These are phyloP conservation scores for Ramphastos sulfuratus DNA, from an alignment of 2,113 vertebrate species.

Conservation along the genomic window DNA sequence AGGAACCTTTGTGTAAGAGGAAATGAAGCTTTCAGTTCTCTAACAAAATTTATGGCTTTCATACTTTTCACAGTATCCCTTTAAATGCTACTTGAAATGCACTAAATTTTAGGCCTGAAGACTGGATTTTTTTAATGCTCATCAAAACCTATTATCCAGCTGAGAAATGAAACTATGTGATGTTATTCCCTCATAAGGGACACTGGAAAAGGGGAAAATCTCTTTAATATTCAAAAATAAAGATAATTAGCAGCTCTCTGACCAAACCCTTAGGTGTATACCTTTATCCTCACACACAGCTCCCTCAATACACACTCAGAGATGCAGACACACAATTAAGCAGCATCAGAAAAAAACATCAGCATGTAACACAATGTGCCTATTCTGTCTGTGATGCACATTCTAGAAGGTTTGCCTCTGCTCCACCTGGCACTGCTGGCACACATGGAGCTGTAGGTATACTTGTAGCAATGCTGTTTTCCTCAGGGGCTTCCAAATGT, in stretches of 20 bases:
- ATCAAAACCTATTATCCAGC: neutral
- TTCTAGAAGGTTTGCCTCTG: neutral
- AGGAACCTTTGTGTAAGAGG: neutral
- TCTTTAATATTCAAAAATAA: neutral
- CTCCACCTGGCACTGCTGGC: neutral
- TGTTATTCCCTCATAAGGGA: neutral
- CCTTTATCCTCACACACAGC: rapidly evolving
- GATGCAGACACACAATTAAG: neutral
- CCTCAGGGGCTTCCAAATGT: neutral
- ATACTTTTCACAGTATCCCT: neutral
- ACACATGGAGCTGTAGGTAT: neutral
- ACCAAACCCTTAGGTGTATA: neutral
- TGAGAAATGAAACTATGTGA: neutral
- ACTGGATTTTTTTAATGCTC: neutral
- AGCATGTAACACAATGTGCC: neutral
- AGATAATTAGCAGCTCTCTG: neutral
- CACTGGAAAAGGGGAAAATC: neutral
- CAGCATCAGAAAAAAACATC: neutral
- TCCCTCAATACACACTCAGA: neutral
- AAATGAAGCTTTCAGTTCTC: neutral
- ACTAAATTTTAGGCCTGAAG: neutral
- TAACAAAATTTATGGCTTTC: neutral
- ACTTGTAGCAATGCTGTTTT: neutral
- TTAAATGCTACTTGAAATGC: neutral
- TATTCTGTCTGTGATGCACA: neutral